Evolutionary conservation across 2,888 invertebrate species (phyloP), one percentile per base, ranked within the genome.

Genomic region (Drosophila macrospina): DNA sequence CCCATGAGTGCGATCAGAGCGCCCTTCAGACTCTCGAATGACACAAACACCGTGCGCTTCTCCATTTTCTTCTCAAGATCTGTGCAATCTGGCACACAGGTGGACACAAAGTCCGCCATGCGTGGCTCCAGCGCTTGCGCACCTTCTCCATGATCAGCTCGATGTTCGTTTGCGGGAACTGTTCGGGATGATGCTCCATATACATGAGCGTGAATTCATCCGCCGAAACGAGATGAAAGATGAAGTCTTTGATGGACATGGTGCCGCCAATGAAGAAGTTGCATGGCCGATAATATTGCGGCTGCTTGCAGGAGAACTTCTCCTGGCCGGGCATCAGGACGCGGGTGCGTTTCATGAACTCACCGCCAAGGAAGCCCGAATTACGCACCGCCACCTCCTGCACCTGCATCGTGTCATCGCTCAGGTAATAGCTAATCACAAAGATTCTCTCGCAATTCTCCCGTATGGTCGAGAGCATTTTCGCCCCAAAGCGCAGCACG

Each of bases 201-300:
- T 97, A 98, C 55, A 95, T 94, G 41, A 98, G 92, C 0, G 97
- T 96, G 89, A 96, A 98, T 87, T 97, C 96, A 90, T 98, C 98
- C 1, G 97, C 97, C 4, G 95, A 95, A 0, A 95, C 93, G 30
- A 98, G 93, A 45, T 95, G 93, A 91, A 98, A 98, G 48, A 95
- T 92, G 84, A 96, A 97, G 66, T 95, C 94, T 89, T 96, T 95
- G 34, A 98, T 93, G 32, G 95, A 94, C 56, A 98, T 89, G 42
- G 94, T 94, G 15, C 96, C 96, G 5, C 98, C 98, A 36, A 98
- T 94, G 93, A 95, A 97, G 93, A 98, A 96, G 90, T 98, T 96
- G 75, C 95, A 93, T 0, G 97, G 95, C 4, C 95, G 94, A 91
- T 97, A 98, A 74, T 94, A 94, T 8, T 94, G 93, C 0, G 98